Percentiles rank a stretch among this genome's conserved stretches.
These are phyloP conservation scores for Acrocephalus kingi DNA, from an alignment of 2,113 vertebrate species.

Conservation along the genomic window DNA sequence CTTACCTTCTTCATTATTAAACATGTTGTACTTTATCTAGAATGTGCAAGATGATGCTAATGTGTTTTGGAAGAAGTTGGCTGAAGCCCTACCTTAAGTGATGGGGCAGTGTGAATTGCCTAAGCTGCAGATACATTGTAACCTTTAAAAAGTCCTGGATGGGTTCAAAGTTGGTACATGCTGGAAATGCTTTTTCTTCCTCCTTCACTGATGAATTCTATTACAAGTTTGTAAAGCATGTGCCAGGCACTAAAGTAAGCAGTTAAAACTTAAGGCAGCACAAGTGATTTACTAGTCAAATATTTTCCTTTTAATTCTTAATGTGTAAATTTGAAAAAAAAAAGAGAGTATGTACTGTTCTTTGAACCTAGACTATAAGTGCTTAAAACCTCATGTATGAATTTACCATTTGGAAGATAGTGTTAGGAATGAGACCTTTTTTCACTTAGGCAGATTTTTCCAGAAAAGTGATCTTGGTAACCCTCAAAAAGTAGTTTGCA, in stretches of 20 bases:
- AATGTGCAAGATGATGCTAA: background rate
- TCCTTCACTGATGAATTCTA: background rate
- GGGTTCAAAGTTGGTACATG: background rate
- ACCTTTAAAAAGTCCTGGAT: background rate
- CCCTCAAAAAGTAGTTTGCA: background rate
- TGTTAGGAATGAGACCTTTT: background rate
- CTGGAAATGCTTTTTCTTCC: background rate
- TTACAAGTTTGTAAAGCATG: background rate
- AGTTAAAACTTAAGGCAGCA: background rate
- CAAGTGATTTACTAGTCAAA: background rate
- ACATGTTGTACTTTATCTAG: background rate
- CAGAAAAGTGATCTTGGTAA: background rate
- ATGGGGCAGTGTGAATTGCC: background rate
- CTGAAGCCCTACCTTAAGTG: background rate
- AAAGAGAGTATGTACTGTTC: too few relatives aligned
- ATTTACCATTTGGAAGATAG: background rate
- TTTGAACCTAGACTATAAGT: background rate
- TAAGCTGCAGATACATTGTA: background rate
- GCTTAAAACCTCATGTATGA: background rate
- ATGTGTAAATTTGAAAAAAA: background rate
- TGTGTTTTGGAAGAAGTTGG: background rate
- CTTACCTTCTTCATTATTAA: background rate
- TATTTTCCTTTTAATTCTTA: background rate
- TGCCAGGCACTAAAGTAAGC: background rate
- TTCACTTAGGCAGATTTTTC: background rate